phyloP scores from a whole-genome alignment of 2,888 invertebrate species.

The Apeira syringaria region DNA sequence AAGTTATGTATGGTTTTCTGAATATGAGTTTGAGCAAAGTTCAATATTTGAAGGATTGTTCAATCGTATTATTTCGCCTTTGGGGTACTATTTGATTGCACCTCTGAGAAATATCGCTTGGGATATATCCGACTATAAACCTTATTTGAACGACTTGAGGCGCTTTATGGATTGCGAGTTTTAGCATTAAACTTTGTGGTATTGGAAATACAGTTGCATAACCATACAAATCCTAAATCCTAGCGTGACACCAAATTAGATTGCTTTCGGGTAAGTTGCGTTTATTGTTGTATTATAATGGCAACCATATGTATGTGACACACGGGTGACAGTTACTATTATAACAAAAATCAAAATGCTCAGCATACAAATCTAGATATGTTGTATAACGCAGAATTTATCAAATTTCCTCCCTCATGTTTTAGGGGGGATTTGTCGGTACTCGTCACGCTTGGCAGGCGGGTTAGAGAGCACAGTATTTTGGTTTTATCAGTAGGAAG shows the following conservation, averaged over 20 bases:
- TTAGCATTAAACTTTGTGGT: neutral
- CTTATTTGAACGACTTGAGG: conserved; percentile 12
- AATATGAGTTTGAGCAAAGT: conserved; percentile 16
- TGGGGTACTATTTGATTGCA: conserved; percentile 27
- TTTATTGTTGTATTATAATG: neutral
- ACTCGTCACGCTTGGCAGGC: too few species aligned
- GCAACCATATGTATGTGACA: too few species aligned
- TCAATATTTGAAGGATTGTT: conserved; percentile 24
- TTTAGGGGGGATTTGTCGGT: too few species aligned
- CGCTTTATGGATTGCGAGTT: conserved; percentile 9
- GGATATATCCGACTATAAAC: conserved; percentile 11
- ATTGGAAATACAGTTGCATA: conserved; percentile 4
- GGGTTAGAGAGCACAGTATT: too few species aligned
- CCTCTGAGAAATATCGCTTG: conserved; percentile 19
- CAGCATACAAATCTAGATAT: too few species aligned
- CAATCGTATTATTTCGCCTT: conserved; percentile 27
- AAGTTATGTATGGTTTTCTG: conserved; percentile 11
- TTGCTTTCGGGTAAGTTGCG: conserved; percentile 3
- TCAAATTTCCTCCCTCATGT: too few species aligned
- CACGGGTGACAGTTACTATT: too few species aligned
- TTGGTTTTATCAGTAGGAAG: too few species aligned
- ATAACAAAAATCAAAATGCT: too few species aligned
- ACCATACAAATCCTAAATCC: conserved; percentile 8
- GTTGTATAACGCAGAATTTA: too few species aligned
- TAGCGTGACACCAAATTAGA: conserved; percentile 9